phyloP scores from a whole-genome alignment of 1,140 invertebrate genomes.

The Rhizoglyphus robini region DNA sequence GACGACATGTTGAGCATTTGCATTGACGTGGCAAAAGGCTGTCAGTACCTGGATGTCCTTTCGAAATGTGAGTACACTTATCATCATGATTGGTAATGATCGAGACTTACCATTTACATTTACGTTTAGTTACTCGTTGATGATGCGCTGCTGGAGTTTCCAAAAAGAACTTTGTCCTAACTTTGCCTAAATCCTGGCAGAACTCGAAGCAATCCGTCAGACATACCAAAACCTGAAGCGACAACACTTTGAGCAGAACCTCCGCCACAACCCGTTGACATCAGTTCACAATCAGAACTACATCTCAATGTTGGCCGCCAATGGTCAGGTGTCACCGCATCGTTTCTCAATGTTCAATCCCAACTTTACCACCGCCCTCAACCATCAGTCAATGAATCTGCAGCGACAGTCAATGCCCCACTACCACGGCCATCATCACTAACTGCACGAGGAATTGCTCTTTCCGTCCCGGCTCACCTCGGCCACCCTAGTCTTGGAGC shows the following conservation, averaged over 20 bases:
- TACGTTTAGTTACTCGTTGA: slow-evolving; percentile 49
- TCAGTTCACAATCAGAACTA: slow-evolving; percentile 19
- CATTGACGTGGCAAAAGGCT: slow-evolving; percentile 83
- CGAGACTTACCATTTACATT: not conserved
- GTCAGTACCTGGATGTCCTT: slow-evolving; percentile 70
- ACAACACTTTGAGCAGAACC: not conserved
- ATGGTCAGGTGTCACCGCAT: not conserved
- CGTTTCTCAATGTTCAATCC: too few species aligned
- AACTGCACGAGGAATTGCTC: not conserved
- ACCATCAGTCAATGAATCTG: not conserved
- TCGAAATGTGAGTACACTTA: slow-evolving; percentile 57
- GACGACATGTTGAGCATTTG: slow-evolving; percentile 78
- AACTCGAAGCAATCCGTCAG: not conserved
- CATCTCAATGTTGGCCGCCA: not conserved
- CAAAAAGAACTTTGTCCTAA: slow-evolving; percentile 55
- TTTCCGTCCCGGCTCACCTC: slow-evolving; percentile 3
- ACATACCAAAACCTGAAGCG: not conserved
- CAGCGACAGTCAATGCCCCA: not conserved
- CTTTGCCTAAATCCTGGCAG: slow-evolving; percentile 36
- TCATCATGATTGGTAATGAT: not conserved
- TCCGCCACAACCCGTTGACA: not conserved
- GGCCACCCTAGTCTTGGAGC: not conserved
- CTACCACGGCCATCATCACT: not conserved
- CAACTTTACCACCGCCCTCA: too few species aligned
- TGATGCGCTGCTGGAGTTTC: slow-evolving; percentile 63